These are phyloP conservation scores for Chironex yamaguchii DNA, from an alignment of 30 jellyfish, hydroid and myxozoan species.

Conservation along the genomic window DNA sequence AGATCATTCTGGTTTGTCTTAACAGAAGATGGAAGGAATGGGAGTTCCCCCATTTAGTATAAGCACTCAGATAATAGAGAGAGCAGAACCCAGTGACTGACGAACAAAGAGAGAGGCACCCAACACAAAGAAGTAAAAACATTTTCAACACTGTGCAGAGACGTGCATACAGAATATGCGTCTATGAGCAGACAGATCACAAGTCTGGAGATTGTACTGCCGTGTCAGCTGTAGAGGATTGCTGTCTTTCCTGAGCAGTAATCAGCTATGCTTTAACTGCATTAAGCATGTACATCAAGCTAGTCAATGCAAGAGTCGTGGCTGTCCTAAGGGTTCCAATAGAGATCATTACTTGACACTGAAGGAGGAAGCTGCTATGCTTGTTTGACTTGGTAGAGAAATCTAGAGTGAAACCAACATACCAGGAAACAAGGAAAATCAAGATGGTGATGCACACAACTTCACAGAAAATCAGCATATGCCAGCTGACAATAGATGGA, in stretches of 20 bases:
- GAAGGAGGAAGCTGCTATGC: constrained; percentile 72
- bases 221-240: constrained; percentile 23
- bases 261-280: constrained; percentile 65
- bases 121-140: background rate
- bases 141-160: constrained; percentile 21
- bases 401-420: constrained; percentile 10
- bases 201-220: constrained; percentile 49
- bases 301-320: constrained; percentile 41
- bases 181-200: constrained; percentile 51
- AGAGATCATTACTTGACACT: constrained; percentile 59
- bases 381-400: constrained; percentile 30
- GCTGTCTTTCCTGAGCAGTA: constrained; percentile 21
- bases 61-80: constrained; percentile 45
- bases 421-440: constrained; percentile 35
- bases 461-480: background rate
- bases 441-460: constrained; percentile 70
- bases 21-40: constrained; percentile 66
- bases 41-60: constrained; percentile 55
- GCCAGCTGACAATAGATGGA: constrained; percentile 6
- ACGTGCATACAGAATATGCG: constrained; percentile 17
- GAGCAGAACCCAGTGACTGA: constrained; percentile 42
- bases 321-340: constrained; percentile 56
- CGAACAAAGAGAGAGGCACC: constrained; percentile 30
- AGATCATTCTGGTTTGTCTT: constrained; percentile 64
- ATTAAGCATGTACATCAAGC: constrained; percentile 68